Evolutionary conservation across 2,797 vertebrate species (phyloP), one percentile per base, ranked within the genome.

Genomic region (Micrastur ruficollis): DNA sequence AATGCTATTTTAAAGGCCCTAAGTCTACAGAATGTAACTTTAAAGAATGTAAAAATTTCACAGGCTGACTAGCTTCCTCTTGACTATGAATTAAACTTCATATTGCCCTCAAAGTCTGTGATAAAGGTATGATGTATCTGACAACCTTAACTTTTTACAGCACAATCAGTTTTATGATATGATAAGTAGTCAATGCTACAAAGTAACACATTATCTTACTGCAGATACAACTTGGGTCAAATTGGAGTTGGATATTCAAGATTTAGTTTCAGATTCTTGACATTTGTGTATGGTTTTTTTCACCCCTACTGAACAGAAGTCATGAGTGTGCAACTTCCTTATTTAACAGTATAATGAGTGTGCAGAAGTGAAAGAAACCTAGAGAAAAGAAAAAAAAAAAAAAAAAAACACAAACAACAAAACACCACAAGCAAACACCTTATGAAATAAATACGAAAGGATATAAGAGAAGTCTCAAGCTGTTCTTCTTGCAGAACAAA

Each of bases 401-500:
- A 0, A 40, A 40, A 40, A 40, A n/a, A n/a, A n/a, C 0, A 17
- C 46, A 50, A 38, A 31, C 4, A 11, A 49, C 12, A 5, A 31
- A 58, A 62, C 22, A 11, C 9, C n/a, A 72, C 19, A 68, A 53
- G 21, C 3, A 76, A 87, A 76, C 23, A 23, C 20, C 71, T 74
- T 55, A 70, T 25, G 40, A 86, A 89, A 63, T 31, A 76, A 88
- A 82, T 0, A 75, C 56, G 29, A 91, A 74, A 93, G 6, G 18
- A 73, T 14, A 93, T 14, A 93, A 76, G 82, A 74, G 38, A 42
- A 46, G 26, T 71, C 29, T 82, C 26, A 82, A 67, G 53, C 29
- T 89, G 49, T 25, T 78, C 9, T 55, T 83, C 34, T 44, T 90
- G 31, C 53, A 87, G 61, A 95, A 82, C 63, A 86, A 90, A 79